A percentile compares a stretch with the other conserved stretches of the same genome.
These are phyloP conservation scores for Odontomyia ornata DNA, from an alignment of 2,888 invertebrate genomes.

Conservation along the genomic window DNA sequence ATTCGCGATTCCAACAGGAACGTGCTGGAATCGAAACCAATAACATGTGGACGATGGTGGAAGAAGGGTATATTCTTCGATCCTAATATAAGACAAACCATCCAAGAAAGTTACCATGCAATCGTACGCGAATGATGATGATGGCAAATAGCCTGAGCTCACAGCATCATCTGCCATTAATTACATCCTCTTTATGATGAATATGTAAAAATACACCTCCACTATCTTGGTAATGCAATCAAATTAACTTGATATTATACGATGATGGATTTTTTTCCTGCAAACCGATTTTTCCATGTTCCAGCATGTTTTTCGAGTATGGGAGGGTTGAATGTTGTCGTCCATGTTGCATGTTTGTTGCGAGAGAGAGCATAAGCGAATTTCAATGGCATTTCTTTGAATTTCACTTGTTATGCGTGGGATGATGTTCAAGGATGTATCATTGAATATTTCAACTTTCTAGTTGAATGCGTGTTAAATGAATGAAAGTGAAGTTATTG, in stretches of 20 bases:
- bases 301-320: neutral
- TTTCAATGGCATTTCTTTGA: neutral
- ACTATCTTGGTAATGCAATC: slow-evolving; percentile 54
- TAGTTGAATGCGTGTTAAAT: no score
- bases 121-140: neutral
- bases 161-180: slow-evolving; percentile 49
- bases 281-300: slow-evolving; percentile 2
- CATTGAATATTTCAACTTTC: no score
- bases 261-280: slow-evolving; percentile 48
- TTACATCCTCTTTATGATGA: slow-evolving; percentile 50
- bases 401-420: no score
- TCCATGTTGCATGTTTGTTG: neutral
- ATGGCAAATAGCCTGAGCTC: slow-evolving; percentile 26
- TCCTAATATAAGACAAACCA: neutral
- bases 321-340: neutral
- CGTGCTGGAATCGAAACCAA: neutral
- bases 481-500: no score
- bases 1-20: slow-evolving; percentile 35
- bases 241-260: slow-evolving; percentile 52
- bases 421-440: no score
- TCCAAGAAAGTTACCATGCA: neutral
- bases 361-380: neutral
- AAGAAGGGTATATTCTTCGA: neutral
- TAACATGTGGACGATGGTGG: neutral
- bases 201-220: slow-evolving; percentile 52